A percentile compares a stretch with the other conserved stretches of the same genome.
phyloP scores from a whole-genome alignment of 2,797 vertebrate species.

The Alosa sapidissima region DNA sequence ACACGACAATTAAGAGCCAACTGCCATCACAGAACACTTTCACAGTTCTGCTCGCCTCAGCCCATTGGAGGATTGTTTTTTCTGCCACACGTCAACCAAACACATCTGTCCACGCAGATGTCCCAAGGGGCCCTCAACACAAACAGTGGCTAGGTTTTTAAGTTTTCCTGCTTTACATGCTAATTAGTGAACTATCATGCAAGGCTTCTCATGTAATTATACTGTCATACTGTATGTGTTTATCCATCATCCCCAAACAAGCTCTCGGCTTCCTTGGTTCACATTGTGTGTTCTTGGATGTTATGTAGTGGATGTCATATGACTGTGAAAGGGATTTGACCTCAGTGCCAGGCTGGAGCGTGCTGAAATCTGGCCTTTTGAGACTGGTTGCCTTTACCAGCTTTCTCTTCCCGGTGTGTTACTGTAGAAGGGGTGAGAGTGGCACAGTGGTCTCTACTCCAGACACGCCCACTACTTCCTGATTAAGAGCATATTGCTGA shows the following conservation, averaged over 20 bases:
- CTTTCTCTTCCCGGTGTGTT: not conserved
- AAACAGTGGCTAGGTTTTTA: not conserved
- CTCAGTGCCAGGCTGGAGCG: not conserved
- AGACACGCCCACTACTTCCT: not conserved
- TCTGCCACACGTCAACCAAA: not conserved
- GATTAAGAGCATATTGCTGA: not conserved
- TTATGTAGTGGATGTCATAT: not conserved
- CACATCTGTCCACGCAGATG: constrained; percentile 1
- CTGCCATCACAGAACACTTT: not conserved
- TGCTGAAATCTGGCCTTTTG: not conserved
- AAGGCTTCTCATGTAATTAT: not conserved
- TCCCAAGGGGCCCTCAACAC: not conserved
- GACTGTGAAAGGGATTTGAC: not conserved
- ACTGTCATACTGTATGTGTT: not conserved
- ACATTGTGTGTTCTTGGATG: not conserved
- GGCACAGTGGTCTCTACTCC: not conserved
- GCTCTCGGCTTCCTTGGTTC: not conserved
- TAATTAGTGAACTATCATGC: not conserved
- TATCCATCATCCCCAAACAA: not conserved
- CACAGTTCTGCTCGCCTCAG: not conserved
- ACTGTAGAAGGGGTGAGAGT: not conserved
- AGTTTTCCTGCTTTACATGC: not conserved
- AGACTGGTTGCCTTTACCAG: not conserved
- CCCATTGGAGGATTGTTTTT: not conserved
- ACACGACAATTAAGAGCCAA: not conserved